Evolutionary conservation across 1,140 invertebrate genomes (phyloP), one percentile per base, ranked within the genome.

Genomic region (Araneus ventricosus): DNA sequence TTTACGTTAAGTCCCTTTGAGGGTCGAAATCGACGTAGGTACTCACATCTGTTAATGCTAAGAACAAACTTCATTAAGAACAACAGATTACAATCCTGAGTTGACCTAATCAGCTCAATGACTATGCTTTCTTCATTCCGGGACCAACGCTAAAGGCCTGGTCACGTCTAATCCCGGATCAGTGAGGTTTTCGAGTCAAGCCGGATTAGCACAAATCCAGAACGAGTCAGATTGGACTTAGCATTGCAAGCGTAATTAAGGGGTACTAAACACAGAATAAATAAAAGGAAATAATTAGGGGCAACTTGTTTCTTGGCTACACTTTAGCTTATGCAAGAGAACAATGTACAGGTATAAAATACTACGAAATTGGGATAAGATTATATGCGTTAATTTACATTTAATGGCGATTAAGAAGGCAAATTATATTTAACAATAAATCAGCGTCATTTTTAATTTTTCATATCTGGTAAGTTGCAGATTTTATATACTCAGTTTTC

Each of bases 91-190:
- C 70, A 37, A 34, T 20, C 14, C 14, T 14, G 63, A 67, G 70
- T 34, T 75, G 70, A 75, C 70, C 30, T 37, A 75, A 75, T 75
- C 70, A 75, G 67, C 67, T 75, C 30, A 5, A 75, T 22, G 30
- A 75, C 30, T 30, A 75, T 17, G 30, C 70, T 75, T 75, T 75
- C 70, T 37, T 34, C 70, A 75, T 34, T 30, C 70, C 30, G 27
- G 30, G 27, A 14, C 70, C 5, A 75, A 75, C 17, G 34, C 67
- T 20, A 37, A 75, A 37, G 27, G 70, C 2, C 34, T 75, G 30
- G 30, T 2, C 30, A 34, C 34, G 27, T 5, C 27, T 75, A 75
- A 75, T 37, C 70, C 17, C 27, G 70, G 70, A 37, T 37, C 30
- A 37, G 34, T 10, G 10, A 37, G 70, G 70, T 34, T 30, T 30